Conservation (phyloP, 2,888 invertebrate species). For the Sphaerophoria rueppellii region DNA sequence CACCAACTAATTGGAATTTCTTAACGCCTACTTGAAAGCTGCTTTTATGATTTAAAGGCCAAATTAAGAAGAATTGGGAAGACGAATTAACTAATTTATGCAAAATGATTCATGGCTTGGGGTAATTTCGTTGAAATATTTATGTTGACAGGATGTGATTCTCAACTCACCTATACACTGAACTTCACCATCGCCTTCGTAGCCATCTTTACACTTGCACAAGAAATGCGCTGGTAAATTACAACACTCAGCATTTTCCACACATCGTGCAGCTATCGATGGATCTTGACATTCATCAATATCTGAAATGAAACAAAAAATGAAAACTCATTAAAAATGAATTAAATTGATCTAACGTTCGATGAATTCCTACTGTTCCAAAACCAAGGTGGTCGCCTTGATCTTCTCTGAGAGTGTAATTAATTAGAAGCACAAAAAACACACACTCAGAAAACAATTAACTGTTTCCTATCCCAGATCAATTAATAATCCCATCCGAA, state of each 20-base stretch:
- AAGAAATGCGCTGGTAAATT: conserved; percentile 96
- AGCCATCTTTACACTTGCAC: conserved; percentile 96
- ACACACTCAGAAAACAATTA: conserved; percentile 20
- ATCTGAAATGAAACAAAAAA: conserved; percentile 83
- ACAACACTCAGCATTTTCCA: conserved; percentile 96
- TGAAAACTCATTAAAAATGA: conserved; percentile 44
- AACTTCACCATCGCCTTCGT: conserved; percentile 94
- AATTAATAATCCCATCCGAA: conserved; percentile 40
- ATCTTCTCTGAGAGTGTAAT: conserved; percentile 29
- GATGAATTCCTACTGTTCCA: conserved; percentile 10
- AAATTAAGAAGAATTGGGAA: not conserved
- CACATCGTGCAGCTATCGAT: conserved; percentile 91
- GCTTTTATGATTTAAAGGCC: not conserved
- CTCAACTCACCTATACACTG: conserved; percentile 88
- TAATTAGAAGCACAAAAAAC: conserved; percentile 52
- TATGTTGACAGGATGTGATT: not conserved
- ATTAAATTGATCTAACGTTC: conserved; percentile 1
- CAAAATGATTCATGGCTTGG: not conserved
- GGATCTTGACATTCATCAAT: conserved; percentile 97
- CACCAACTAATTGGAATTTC: conserved; percentile 21
- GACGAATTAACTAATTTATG: not conserved
- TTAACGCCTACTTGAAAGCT: conserved; percentile 9
- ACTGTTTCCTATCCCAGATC: conserved; percentile 29
- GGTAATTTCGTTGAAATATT: not conserved
- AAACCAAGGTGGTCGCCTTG: conserved; percentile 36